Percentiles rank a stretch among this genome's conserved stretches.
These are phyloP conservation scores for Pygmarrhopalites habei DNA, from an alignment of 1,140 invertebrate species.

Conservation along the genomic window DNA sequence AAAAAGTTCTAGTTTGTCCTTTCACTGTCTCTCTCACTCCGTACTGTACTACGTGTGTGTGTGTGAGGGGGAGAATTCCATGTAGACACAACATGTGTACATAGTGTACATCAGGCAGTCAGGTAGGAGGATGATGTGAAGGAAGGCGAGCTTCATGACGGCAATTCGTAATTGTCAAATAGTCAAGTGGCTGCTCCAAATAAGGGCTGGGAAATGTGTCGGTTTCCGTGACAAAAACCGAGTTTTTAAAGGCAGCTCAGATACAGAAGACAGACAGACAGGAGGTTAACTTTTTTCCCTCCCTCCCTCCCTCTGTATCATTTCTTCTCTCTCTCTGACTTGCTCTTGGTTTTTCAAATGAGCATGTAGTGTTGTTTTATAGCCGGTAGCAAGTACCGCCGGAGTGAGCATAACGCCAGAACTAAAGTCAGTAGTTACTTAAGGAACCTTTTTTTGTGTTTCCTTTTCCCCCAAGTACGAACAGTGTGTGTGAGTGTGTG, in stretches of 20 bases:
- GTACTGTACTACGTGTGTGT: too few species aligned
- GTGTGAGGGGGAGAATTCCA: too few species aligned
- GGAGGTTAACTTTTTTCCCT: not conserved
- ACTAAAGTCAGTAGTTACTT: constrained; percentile 30
- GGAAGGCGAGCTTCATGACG: not conserved
- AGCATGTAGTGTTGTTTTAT: constrained; percentile 14
- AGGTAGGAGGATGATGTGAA: not conserved
- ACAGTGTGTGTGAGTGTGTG: not conserved
- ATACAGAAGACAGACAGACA: constrained; percentile 1
- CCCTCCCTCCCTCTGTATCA: not conserved
- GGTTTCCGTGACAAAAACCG: constrained; percentile 17
- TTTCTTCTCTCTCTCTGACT: not conserved
- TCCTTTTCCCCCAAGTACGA: not conserved
- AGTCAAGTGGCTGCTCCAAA: constrained; percentile 12
- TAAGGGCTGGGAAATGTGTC: constrained; percentile 13
- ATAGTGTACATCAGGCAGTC: too few species aligned
- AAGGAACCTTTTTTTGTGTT: constrained; percentile 16
- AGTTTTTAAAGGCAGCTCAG: constrained; percentile 2
- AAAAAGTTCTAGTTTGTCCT: too few species aligned
- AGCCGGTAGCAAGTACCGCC: constrained; percentile 24
- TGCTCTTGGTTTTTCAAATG: constrained; percentile 3
- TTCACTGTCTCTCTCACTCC: too few species aligned
- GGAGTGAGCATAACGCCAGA: constrained; percentile 8
- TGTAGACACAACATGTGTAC: too few species aligned
- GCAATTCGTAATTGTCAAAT: constrained; percentile 12